Conservation (phyloP, 2,888 invertebrate genomes). For the Melipona beecheii region DNA sequence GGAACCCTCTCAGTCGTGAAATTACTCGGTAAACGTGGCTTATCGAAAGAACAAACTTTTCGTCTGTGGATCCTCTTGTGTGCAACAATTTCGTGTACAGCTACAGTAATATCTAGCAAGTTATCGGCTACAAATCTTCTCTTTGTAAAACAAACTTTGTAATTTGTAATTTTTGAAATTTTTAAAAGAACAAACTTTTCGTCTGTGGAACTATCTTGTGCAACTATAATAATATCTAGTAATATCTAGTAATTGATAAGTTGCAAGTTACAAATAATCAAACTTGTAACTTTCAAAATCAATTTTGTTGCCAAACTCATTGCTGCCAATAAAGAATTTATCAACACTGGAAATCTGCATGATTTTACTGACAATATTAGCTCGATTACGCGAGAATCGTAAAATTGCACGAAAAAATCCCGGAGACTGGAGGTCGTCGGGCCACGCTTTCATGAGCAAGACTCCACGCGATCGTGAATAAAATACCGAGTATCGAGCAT, state of each 20-base stretch:
- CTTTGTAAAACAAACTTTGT: no score
- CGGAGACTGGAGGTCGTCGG: neutral
- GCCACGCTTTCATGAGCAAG: constrained; percentile 63
- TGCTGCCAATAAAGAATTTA: neutral
- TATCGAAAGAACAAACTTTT: constrained; percentile 1
- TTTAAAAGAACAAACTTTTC: no score
- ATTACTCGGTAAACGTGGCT: constrained; percentile 17
- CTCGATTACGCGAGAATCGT: neutral
- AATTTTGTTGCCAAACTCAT: neutral
- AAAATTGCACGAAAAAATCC: neutral
- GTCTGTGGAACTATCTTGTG: no score
- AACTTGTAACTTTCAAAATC: neutral
- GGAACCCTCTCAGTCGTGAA: constrained; percentile 31
- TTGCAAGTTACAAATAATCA: neutral
- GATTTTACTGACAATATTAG: neutral
- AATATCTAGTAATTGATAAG: no score
- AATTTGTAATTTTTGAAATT: no score
- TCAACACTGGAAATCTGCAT: neutral
- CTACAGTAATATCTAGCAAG: no score
- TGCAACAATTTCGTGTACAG: no score
- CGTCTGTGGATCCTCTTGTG: no score
- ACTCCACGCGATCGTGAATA: constrained; percentile 6
- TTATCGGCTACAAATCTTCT: no score
- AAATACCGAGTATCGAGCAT: neutral
- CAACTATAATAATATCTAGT: no score